Evolutionary conservation across 2,113 vertebrate genomes (phyloP).

Genomic region (Aphelocoma coerulescens): DNA sequence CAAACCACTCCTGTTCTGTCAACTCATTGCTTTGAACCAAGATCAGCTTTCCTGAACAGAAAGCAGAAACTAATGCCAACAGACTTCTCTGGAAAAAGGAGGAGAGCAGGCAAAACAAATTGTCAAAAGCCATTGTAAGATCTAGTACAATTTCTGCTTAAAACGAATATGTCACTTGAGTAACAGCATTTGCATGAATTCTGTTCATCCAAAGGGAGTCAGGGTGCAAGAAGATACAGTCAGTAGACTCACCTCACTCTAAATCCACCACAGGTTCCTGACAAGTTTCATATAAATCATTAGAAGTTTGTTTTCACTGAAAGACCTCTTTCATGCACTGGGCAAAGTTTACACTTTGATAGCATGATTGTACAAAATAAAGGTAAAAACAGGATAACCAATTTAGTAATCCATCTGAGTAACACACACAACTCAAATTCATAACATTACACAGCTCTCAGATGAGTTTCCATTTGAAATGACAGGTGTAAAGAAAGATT

Average conservation of each 20-base stretch:
- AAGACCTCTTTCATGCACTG: not conserved
- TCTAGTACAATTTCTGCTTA: not conserved
- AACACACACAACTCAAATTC: not conserved
- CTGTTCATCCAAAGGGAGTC: not conserved
- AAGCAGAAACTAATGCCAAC: not conserved
- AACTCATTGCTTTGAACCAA: not conserved
- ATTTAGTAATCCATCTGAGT: not conserved
- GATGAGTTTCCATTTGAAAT: not conserved
- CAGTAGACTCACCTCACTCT: not conserved
- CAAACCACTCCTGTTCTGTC: not conserved
- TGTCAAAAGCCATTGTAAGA: not conserved
- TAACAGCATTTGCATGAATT: not conserved
- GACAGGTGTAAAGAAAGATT: not conserved
- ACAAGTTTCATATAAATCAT: slow-evolving; percentile 6
- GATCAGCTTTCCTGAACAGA: not conserved
- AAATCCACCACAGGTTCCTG: not conserved
- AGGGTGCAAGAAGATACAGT: not conserved
- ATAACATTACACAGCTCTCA: not conserved
- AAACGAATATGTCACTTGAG: not conserved
- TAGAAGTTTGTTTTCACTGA: not conserved
- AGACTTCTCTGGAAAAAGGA: not conserved
- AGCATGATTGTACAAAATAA: not conserved
- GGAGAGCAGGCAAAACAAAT: not conserved
- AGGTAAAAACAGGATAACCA: not conserved
- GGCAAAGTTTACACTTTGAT: not conserved